Evolutionary conservation across 2,888 invertebrate genomes (phyloP).

Genomic region (Sphaerophoria taeniata): DNA sequence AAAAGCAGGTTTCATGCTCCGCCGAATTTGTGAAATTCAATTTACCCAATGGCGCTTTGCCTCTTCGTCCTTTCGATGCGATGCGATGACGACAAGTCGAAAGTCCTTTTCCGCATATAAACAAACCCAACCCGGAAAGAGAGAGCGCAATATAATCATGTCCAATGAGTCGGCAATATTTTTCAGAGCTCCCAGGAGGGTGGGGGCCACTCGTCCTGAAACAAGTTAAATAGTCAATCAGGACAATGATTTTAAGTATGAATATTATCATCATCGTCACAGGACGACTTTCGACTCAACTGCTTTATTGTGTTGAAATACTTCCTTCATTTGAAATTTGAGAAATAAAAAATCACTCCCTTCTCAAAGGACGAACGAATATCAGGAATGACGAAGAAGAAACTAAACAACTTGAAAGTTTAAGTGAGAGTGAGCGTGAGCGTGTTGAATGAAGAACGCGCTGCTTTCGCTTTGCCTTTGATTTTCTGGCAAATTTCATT

Average conservation of each 20-base stretch:
- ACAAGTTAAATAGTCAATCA: conserved; percentile 75
- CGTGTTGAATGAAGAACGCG: conserved; percentile 13
- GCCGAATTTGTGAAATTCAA: conserved; percentile 82
- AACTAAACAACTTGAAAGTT: background rate
- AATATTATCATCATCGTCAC: conserved; percentile 73
- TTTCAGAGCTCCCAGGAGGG: conserved; percentile 20
- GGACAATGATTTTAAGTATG: conserved; percentile 74
- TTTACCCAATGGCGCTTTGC: conserved; percentile 76
- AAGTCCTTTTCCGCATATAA: conserved; percentile 28
- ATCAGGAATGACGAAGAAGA: too few relatives aligned
- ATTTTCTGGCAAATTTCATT: conserved; percentile 73
- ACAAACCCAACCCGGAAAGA: conserved; percentile 32
- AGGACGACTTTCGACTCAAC: conserved; percentile 55
- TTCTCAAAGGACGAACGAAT: conserved; percentile 44
- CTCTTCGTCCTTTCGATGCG: conserved; percentile 29
- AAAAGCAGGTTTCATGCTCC: conserved; percentile 81
- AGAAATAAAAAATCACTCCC: background rate
- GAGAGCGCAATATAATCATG: conserved; percentile 71
- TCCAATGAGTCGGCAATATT: conserved; percentile 74
- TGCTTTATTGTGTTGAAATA: conserved; percentile 63
- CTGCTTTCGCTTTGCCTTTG: conserved; percentile 54
- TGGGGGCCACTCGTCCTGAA: conserved; percentile 45
- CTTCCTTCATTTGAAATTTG: conserved; percentile 1
- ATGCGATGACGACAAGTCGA: background rate
- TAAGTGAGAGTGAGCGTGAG: background rate